A percentile compares a stretch with the other conserved stretches of the same genome.
These are phyloP conservation scores for Drosophila seguyi DNA, from an alignment of 1,140 invertebrate species.

Conservation along the genomic window DNA sequence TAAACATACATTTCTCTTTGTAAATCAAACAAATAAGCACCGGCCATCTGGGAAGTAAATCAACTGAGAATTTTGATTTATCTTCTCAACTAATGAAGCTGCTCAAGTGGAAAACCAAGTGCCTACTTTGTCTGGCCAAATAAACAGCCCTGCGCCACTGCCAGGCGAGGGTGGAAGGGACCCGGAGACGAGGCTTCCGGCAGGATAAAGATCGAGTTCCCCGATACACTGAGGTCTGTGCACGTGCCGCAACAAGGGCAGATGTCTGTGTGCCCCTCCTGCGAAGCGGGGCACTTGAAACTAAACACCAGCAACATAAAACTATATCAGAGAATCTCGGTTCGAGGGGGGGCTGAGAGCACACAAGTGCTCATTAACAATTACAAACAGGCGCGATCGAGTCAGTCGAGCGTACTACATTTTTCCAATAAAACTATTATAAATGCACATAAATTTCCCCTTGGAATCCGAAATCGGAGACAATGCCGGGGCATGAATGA, in stretches of 20 bases:
- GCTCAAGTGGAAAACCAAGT: slow-evolving; percentile 54
- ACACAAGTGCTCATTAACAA: slow-evolving; percentile 73
- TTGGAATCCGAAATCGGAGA: slow-evolving; percentile 29
- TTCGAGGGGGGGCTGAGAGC: slow-evolving; percentile 36
- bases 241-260: slow-evolving; percentile 62
- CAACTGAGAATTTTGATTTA: slow-evolving; percentile 55
- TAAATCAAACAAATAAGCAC: slow-evolving; percentile 26
- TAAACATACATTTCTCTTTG: neutral
- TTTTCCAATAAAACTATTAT: slow-evolving; percentile 76
- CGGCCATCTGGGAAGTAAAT: slow-evolving; percentile 52
- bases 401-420: slow-evolving; percentile 43
- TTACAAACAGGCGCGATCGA: slow-evolving; percentile 54
- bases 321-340: slow-evolving; percentile 22
- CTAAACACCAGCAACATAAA: slow-evolving; percentile 44
- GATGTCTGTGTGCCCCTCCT: slow-evolving; percentile 37
- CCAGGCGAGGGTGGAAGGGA: slow-evolving; percentile 10
- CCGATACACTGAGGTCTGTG: slow-evolving; percentile 49
- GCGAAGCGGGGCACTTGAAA: slow-evolving; percentile 29
- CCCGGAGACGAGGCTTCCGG: slow-evolving; percentile 43
- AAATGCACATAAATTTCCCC: slow-evolving; percentile 76
- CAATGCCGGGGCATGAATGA: slow-evolving; percentile 41
- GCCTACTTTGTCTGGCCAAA: slow-evolving; percentile 38
- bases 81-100: slow-evolving; percentile 57
- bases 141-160: slow-evolving; percentile 32
- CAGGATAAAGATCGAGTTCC: slow-evolving; percentile 55